Percentiles rank a stretch among this genome's conserved stretches.
These are phyloP conservation scores for Cynoglossus semilaevis DNA, from an alignment of 2,113 vertebrate genomes.

Conservation along the genomic window DNA sequence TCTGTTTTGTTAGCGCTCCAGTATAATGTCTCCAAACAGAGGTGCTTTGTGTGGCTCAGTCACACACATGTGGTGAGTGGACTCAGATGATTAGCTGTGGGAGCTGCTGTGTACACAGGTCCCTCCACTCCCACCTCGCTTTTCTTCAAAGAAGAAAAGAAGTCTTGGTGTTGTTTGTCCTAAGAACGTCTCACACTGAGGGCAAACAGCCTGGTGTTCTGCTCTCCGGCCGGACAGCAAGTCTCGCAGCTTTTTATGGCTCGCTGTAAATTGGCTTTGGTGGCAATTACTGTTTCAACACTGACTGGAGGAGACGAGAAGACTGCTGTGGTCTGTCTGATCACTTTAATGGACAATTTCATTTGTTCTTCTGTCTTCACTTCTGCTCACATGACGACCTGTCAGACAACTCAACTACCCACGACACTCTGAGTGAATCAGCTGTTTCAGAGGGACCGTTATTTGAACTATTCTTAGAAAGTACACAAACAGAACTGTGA, in stretches of 20 bases:
- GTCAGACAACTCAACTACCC: too few relatives aligned
- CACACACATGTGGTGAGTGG: conserved; percentile 66
- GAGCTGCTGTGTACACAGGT: conserved; percentile 68
- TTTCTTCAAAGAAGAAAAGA: conserved; percentile 72
- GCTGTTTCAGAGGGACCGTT: too few relatives aligned
- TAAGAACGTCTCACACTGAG: conserved; percentile 63
- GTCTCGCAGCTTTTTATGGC: conserved; percentile 64
- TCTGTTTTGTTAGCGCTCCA: conserved; percentile 22
- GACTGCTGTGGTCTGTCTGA: conserved; percentile 47
- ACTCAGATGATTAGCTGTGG: conserved; percentile 66
- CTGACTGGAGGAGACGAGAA: conserved; percentile 42
- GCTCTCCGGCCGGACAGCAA: conserved; percentile 44
- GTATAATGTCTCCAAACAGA: conserved; percentile 65
- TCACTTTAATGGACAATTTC: conserved; percentile 52
- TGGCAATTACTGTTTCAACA: conserved; percentile 58
- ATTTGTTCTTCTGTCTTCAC: neutral
- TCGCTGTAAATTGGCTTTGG: conserved; percentile 69
- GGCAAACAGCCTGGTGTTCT: conserved; percentile 67
- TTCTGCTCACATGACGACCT: too few relatives aligned
- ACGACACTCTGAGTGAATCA: too few relatives aligned
- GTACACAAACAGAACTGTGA: too few relatives aligned
- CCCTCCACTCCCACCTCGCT: conserved; percentile 60
- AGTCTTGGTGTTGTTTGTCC: conserved; percentile 56
- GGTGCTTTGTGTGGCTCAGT: conserved; percentile 56
- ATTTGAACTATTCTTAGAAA: too few relatives aligned